Evolutionary conservation across 2,113 vertebrate genomes (phyloP), one percentile per base, ranked within the genome.

Genomic region (Xenus cinereus): DNA sequence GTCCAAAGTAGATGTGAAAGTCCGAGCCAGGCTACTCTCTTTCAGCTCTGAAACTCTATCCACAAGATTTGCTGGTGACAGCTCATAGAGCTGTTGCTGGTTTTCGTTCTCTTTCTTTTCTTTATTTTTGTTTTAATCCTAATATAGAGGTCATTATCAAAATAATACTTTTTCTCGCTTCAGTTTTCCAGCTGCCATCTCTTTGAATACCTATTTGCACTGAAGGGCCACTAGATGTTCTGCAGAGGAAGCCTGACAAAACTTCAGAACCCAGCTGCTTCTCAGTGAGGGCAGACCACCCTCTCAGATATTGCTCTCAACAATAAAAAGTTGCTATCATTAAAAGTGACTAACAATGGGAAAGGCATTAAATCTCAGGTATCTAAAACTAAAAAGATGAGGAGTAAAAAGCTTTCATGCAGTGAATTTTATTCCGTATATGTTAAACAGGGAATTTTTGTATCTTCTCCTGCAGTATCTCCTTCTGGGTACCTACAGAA

Each of bases 211-310:
- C 33, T 74, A 0, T 67, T 77, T 90, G 64, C 60, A 39, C n/a
- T 86, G 78, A 79, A 79, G 56, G 50, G 54, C 28, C n/a, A 66
- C 30, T 86, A 56, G n/a, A 90, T 67, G 35, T 81, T 60, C 69
- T 92, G 90, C 60, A 75, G 80, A 86, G 43, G 60, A 96, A 71
- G 32, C 48, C 84, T 91, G 77, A 39, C 4, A 43, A 92, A 92
- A 91, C 72, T 94, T 95, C 73, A 69, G 57, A 90, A 33, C 32
- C 79, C 84, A 82, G 51, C 64, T 78, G 80, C 48, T 94, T 91
- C 83, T 79, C 48, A 35, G 2, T 24, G 22, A 87, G 60, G 62
- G 62, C 51, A 86, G 48, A 86, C 30, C 18, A 81, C 41, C 9
- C 28, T 84, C 50, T 69, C 77, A 71, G 53, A 33, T 71, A 79